phyloP scores from a whole-genome alignment of 2,113 vertebrate genomes.

The Laticauda colubrina region DNA sequence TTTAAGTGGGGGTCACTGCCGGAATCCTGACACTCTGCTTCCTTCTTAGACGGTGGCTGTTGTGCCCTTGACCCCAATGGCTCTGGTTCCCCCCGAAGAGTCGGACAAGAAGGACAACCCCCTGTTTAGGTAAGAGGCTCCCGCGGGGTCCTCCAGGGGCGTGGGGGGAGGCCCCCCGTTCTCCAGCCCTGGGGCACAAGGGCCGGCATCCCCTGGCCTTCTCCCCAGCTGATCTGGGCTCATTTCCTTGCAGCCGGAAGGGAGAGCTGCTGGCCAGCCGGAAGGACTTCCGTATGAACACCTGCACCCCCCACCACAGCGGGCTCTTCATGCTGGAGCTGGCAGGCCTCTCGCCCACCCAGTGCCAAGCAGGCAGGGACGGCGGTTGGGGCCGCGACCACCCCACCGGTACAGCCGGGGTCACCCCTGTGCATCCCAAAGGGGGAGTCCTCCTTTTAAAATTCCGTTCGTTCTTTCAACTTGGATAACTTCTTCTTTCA shows the following conservation, averaged over 20 bases:
- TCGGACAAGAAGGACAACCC: conserved; percentile 79
- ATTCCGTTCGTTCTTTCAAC: rapidly evolving
- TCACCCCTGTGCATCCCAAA: no score
- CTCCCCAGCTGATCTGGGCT: rapidly evolving
- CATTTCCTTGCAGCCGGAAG: conserved; percentile 64
- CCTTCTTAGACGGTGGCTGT: conserved; percentile 66
- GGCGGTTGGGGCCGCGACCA: rapidly evolving
- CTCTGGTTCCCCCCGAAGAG: conserved; percentile 78
- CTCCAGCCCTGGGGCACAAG: neutral
- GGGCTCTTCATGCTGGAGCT: conserved; percentile 77
- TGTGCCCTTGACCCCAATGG: conserved; percentile 77
- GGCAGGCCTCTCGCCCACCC: conserved; percentile 19
- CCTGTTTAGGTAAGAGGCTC: conserved; percentile 78
- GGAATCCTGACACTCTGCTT: neutral
- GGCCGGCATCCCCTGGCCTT: no score
- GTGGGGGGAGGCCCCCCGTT: no score
- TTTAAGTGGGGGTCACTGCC: no score
- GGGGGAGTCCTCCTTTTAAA: neutral
- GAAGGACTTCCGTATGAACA: conserved; percentile 87
- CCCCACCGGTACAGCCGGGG: neutral
- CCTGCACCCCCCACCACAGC: conserved; percentile 64
- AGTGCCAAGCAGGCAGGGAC: neutral
- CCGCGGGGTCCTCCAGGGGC: neutral
- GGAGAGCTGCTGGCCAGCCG: conserved; percentile 85
- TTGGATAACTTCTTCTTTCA: neutral